A percentile compares a stretch with the other conserved stretches of the same genome.
phyloP scores from a whole-genome alignment of 2,113 vertebrate genomes.

The Triplophysa rosa region DNA sequence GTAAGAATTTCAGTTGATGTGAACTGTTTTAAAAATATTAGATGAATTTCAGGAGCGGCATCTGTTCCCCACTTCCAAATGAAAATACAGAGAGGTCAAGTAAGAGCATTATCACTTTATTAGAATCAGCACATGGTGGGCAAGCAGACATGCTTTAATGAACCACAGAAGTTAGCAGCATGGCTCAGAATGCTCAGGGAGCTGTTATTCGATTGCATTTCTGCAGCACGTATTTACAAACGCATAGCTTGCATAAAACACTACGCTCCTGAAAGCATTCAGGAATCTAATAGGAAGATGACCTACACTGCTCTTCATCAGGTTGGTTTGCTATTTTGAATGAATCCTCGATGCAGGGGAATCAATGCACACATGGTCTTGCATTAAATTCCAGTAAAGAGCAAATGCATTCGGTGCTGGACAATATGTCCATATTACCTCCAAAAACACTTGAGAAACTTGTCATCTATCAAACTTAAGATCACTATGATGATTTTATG shows the following conservation, averaged over 20 bases:
- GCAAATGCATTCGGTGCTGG: not conserved
- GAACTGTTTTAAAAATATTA: too few relatives aligned
- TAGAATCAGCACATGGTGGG: conserved; percentile 44
- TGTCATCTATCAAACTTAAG: not conserved
- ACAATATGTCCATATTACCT: conserved; percentile 32
- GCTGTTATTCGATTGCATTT: conserved; percentile 21
- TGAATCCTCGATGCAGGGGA: conserved; percentile 2
- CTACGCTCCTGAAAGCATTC: not conserved
- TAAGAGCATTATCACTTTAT: conserved; percentile 48
- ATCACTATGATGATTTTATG: not conserved
- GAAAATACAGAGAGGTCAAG: not conserved
- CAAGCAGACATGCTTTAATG: conserved; percentile 50
- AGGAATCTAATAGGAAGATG: conserved; percentile 1
- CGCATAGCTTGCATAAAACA: conserved; percentile 24
- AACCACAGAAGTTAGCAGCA: conserved; percentile 28
- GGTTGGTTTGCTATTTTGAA: conserved; percentile 25
- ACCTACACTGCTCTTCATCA: conserved; percentile 22
- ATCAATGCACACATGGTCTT: not conserved
- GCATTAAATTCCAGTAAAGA: conserved; percentile 12
- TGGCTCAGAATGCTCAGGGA: conserved; percentile 20
- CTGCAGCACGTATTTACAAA: conserved; percentile 25
- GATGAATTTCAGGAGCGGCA: not conserved
- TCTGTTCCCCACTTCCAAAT: not conserved
- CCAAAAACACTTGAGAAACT: not conserved
- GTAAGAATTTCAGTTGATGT: too few relatives aligned